phyloP scores from a whole-genome alignment of 2,113 vertebrate species.

The Rostratula benghalensis region DNA sequence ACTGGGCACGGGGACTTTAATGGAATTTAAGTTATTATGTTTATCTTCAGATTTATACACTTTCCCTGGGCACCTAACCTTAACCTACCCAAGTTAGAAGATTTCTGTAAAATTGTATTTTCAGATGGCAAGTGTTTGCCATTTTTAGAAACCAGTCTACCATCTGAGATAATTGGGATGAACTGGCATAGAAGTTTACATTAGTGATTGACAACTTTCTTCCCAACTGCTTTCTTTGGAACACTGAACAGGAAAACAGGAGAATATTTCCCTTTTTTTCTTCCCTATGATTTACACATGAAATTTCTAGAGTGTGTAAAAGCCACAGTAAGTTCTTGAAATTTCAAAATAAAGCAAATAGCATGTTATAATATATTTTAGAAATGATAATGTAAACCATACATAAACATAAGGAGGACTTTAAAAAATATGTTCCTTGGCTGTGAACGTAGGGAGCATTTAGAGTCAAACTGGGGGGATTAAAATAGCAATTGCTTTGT shows the following conservation, averaged over 20 bases:
- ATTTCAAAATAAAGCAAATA: constrained; percentile 18
- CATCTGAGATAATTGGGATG: neutral
- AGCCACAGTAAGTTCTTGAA: neutral
- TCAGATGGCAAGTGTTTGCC: neutral
- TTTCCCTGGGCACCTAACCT: neutral
- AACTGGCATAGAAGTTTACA: neutral
- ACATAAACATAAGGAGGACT: neutral
- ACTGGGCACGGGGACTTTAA: neutral
- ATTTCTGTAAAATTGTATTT: neutral
- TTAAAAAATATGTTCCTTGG: neutral
- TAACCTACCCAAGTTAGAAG: neutral
- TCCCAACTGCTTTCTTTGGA: neutral
- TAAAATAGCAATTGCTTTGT: neutral
- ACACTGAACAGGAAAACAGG: neutral
- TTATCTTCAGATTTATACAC: neutral
- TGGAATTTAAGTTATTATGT: neutral
- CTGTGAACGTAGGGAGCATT: neutral
- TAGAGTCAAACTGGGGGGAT: neutral
- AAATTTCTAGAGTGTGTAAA: neutral
- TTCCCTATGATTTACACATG: neutral
- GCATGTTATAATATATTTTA: neutral
- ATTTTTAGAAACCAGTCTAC: neutral
- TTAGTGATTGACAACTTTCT: neutral
- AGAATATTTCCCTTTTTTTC: neutral
- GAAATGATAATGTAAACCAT: neutral